A percentile compares a stretch with the other conserved stretches of the same genome.
These are phyloP conservation scores for Lacanobia wlatinum DNA, from an alignment of 2,888 invertebrate genomes.

Conservation along the genomic window DNA sequence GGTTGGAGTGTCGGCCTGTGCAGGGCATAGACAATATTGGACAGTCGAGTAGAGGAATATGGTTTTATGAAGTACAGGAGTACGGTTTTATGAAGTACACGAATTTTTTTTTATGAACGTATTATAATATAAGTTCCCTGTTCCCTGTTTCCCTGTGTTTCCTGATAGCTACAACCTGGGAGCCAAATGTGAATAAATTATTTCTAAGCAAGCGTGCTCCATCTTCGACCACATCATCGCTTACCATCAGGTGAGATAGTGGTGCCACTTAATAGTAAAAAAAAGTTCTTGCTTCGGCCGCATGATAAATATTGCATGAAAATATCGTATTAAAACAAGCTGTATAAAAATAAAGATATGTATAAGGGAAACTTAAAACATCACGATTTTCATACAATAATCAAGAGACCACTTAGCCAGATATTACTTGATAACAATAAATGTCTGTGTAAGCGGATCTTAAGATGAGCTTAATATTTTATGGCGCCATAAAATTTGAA, in stretches of 20 bases:
- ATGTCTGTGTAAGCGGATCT: constrained; percentile 57
- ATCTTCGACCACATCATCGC: no score
- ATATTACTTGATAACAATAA: constrained; percentile 58
- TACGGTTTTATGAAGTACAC: background rate
- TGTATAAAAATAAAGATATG: no score
- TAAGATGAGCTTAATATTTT: constrained; percentile 50
- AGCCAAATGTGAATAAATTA: no score
- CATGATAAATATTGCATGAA: background rate
- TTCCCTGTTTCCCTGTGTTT: no score
- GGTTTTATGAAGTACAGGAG: no score
- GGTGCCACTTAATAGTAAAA: no score
- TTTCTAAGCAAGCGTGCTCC: no score
- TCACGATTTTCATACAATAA: constrained; percentile 27
- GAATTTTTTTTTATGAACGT: no score
- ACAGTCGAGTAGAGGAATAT: constrained; percentile 12
- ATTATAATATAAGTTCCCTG: no score
- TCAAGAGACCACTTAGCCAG: constrained; percentile 26
- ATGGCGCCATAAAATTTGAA: constrained; percentile 59
- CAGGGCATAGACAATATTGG: constrained; percentile 18
- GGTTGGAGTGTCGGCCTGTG: constrained; percentile 22
- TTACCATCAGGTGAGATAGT: no score
- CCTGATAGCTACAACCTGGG: no score
- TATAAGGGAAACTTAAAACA: background rate
- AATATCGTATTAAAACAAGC: background rate
- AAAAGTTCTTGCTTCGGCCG: no score